Evolutionary conservation across 2,888 invertebrate species (phyloP), one percentile per base, ranked within the genome.

Genomic region (Allolobophora icterica): DNA sequence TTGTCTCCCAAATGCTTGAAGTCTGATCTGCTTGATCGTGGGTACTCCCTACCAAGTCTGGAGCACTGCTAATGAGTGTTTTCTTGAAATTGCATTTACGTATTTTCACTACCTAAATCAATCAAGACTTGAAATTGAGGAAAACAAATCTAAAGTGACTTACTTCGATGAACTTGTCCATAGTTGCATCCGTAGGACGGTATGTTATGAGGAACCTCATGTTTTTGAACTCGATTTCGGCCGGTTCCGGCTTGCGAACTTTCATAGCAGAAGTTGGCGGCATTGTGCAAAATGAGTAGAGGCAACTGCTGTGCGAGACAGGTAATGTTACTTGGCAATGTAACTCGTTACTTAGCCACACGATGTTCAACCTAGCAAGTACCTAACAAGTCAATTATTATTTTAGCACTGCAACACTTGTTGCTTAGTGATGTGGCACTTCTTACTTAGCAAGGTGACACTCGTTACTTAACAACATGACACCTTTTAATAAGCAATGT

Each of bases 141-240:
- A 17, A n/a, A 71, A n/a, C 21, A 1, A n/a, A 71, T 71, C 30
- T 30, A n/a, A 71, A 71, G 8, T 3, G 24, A 87, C 87, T 87
- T 87, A 98, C 99, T 97, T 98, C 97, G 94, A 99, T 97, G 95
- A 98, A 99, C 95, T 97, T 96, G 95, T 97, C 97, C 96, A 99
- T 98, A 95, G 97, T 98, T 96, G 97, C 97, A 96, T 99, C 99
- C 94, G 98, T 98, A 94, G 99, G 99, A 95, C 99, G 97, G 96
- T 99, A 99, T 94, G 99, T 99, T 96, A 99, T 99, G 95, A 99
- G 97, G 97, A 99, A 99, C 96, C 98, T 97, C 98, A 98, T 97
- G 96, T 97, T 97, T 96, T 99, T 99, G 96, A 97, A 98, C 96
- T 98, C 97, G 95, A 99, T 98, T 96, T 98, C 98, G 94, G 98